phyloP scores from a whole-genome alignment of 2,797 vertebrate species.

The Enteromius anoplus region DNA sequence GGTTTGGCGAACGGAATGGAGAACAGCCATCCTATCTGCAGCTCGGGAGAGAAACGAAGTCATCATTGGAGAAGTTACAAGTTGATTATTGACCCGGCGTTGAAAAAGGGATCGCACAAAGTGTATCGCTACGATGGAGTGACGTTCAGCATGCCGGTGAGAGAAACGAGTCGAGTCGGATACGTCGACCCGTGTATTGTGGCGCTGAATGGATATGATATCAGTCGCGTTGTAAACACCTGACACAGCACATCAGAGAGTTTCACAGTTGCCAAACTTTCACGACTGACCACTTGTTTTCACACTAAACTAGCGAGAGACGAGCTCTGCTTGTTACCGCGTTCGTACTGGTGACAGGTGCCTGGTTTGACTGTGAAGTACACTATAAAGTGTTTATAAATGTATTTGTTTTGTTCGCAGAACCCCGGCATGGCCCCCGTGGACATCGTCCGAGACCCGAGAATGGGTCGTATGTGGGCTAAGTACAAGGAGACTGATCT shows the following conservation, averaged over 20 bases:
- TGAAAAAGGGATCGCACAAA: constrained; percentile 96
- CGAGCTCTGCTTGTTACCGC: neutral
- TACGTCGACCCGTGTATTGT: constrained; percentile 65
- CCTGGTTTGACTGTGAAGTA: neutral
- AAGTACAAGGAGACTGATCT: constrained; percentile 97
- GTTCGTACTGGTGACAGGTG: neutral
- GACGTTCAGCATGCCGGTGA: constrained; percentile 94
- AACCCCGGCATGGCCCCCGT: constrained; percentile 92
- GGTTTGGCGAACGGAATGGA: constrained; percentile 99
- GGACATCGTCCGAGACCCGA: constrained; percentile 93
- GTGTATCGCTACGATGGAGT: constrained; percentile 98
- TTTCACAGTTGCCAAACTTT: constrained; percentile 63
- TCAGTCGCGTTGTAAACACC: constrained; percentile 60
- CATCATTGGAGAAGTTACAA: constrained; percentile 99
- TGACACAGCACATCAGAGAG: constrained; percentile 66
- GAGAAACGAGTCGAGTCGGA: constrained; percentile 64
- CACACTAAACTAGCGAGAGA: neutral
- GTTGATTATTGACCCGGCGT: constrained; percentile 99
- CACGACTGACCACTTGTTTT: neutral
- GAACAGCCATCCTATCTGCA: constrained; percentile 89
- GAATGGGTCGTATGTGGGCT: constrained; percentile 96
- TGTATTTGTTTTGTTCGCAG: constrained; percentile 70
- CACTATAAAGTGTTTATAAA: neutral
- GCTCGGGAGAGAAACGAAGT: constrained; percentile 94
- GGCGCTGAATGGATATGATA: constrained; percentile 70